These are phyloP conservation scores for Garra rufa DNA, from an alignment of 2,113 vertebrate genomes.

Conservation along the genomic window DNA sequence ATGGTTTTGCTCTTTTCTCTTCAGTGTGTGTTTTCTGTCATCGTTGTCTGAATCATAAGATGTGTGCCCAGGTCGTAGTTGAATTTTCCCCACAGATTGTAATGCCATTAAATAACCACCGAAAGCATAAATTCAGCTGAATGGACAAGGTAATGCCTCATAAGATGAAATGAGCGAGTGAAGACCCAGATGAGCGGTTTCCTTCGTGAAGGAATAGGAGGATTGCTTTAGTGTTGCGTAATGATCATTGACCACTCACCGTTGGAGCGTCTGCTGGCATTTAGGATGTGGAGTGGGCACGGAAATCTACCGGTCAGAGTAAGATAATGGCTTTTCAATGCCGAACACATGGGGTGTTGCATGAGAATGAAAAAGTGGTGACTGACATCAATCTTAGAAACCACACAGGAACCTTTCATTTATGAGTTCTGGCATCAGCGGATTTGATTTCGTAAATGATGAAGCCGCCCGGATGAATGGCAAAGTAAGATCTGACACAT, in stretches of 20 bases:
- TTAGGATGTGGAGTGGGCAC: neutral
- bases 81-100: conserved; percentile 44
- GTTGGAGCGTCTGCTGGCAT: conserved; percentile 32
- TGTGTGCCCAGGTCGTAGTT: conserved; percentile 20
- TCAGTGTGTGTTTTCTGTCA: conserved; percentile 2
- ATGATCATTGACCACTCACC: conserved; percentile 3
- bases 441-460: neutral
- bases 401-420: neutral
- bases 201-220: conserved; percentile 15
- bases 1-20: neutral
- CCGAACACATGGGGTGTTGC: neutral
- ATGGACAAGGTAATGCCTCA: conserved; percentile 40
- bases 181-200: conserved; percentile 29
- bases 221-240: conserved; percentile 31
- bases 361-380: neutral
- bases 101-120: conserved; percentile 31
- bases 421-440: neutral
- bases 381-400: neutral
- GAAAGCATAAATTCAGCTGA: conserved; percentile 43
- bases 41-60: conserved; percentile 30
- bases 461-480: neutral
- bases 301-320: conserved; percentile 2
- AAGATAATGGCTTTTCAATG: conserved; percentile 47
- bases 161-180: conserved; percentile 43
- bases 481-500: neutral